Evolutionary conservation across 2,888 invertebrate species (phyloP), one percentile per base, ranked within the genome.

Genomic region (Agonum fuliginosum): DNA sequence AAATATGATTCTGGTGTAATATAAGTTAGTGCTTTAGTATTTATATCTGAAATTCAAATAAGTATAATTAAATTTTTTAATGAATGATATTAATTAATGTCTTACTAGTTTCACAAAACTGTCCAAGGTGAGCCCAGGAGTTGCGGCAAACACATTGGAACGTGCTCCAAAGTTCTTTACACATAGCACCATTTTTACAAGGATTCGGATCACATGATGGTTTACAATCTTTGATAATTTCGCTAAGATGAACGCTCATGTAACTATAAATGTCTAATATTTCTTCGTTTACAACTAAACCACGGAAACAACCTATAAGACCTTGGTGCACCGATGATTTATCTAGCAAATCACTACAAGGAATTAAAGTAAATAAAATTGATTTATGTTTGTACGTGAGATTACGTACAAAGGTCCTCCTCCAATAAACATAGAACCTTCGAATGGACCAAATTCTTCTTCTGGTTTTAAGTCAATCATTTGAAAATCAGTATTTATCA

Each of bases 181-280:
- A 98, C 80, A 91, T 92, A 0, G 96, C 97, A 54, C 93, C 95
- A 85, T 98, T 97, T 86, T 94, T 93, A 85, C 97, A 98, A 5
- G 97, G 97, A 84, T 96, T 96, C 0, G 97, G 96, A 80, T 96
- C 95, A 86, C 98, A 98, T 0, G 96, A 96, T 0, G 97, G 97
- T 84, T 95, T 95, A 85, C 98, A 98, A 84, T 97, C 96, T 85
- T 95, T 94, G 78, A 96, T 95, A 79, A 97, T 97, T 86, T 96
- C 97, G 65, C 95, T 95, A 72, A 96, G 87, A 87, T 96, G 96
- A 27, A 96, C 96, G 43, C 95, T 95, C 94, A 95, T 96, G 86
- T 96, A 96, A 81, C 95, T 95, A 87, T 96, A 95, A 80, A 98
- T 95, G 84, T 97, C 96, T 46, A 97, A 88, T 79, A 96, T 94